A percentile compares a stretch with the other conserved stretches of the same genome.
These are phyloP conservation scores for Harpagifer antarcticus DNA, from an alignment of 2,797 vertebrate species.

Conservation along the genomic window DNA sequence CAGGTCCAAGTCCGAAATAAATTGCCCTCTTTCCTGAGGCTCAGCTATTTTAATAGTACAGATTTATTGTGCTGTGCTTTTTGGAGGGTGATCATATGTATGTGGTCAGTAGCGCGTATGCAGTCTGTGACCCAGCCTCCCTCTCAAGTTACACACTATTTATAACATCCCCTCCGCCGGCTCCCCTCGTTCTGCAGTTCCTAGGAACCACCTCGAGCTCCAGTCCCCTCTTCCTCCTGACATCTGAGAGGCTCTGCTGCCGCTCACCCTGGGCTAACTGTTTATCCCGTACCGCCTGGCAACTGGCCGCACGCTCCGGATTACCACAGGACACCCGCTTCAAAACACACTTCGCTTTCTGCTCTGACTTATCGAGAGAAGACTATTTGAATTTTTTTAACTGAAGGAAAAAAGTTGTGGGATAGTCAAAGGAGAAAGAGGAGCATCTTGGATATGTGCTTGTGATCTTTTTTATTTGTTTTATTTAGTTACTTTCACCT, in stretches of 20 bases:
- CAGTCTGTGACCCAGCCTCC: slow-evolving; percentile 96
- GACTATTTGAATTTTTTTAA: slow-evolving; percentile 27
- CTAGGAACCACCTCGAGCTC: slow-evolving; percentile 90
- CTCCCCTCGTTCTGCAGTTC: slow-evolving; percentile 91
- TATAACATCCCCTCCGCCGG: slow-evolving; percentile 94
- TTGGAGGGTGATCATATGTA: slow-evolving; percentile 89
- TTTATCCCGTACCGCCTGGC: slow-evolving; percentile 86
- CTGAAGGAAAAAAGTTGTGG: slow-evolving; percentile 56
- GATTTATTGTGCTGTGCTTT: slow-evolving; percentile 85
- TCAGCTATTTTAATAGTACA: slow-evolving; percentile 81
- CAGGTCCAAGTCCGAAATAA: slow-evolving; percentile 78
- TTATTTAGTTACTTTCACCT: slow-evolving; percentile 46
- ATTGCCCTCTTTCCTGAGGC: slow-evolving; percentile 77
- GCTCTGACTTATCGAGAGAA: slow-evolving; percentile 28
- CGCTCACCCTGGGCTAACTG: slow-evolving; percentile 85
- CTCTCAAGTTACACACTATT: slow-evolving; percentile 99
- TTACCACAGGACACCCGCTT: slow-evolving; percentile 84
- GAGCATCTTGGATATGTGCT: slow-evolving; percentile 82
- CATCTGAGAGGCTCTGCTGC: slow-evolving; percentile 89
- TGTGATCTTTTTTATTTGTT: slow-evolving; percentile 54
- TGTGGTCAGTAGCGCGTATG: slow-evolving; percentile 91
- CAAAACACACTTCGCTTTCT: slow-evolving; percentile 58
- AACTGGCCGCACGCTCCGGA: slow-evolving; percentile 87
- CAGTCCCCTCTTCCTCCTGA: slow-evolving; percentile 82
- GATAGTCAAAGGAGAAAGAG: slow-evolving; percentile 48